Percentiles rank a stretch among this genome's conserved stretches.
Conservation (phyloP, 2,113 vertebrate genomes). For the Psophia crepitans region DNA sequence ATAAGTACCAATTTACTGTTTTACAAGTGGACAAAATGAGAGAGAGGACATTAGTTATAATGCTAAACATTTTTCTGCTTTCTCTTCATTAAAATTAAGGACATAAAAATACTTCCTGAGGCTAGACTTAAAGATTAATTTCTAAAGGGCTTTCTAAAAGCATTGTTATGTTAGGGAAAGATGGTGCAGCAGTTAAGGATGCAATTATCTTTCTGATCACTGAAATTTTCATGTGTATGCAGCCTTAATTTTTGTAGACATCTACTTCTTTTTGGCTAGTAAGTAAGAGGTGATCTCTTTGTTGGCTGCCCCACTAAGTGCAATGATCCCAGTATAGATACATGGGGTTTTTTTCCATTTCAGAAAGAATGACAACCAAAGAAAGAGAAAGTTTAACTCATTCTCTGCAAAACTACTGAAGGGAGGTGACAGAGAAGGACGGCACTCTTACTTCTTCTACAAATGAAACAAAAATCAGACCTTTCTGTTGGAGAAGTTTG, state of each 20-base stretch:
- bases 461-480: neutral
- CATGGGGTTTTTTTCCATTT: rapidly evolving
- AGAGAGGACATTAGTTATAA: neutral
- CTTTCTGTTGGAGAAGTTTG: neutral
- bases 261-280: neutral
- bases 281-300: neutral
- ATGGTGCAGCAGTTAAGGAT: neutral
- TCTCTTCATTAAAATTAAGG: conserved; percentile 4
- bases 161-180: neutral
- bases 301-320: neutral
- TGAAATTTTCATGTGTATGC: neutral
- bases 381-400: neutral
- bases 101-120: neutral
- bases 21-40: conserved; percentile 1
- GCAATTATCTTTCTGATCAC: neutral
- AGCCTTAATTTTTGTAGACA: neutral
- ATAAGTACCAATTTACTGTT: neutral
- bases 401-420: rapidly evolving
- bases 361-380: neutral
- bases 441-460: neutral
- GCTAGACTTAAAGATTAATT: conserved; percentile 9
- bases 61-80: neutral
- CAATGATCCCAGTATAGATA: neutral
- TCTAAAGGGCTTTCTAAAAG: neutral
- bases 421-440: neutral